These are phyloP conservation scores for Sitta europaea DNA, from an alignment of 2,113 vertebrate species.

Conservation along the genomic window DNA sequence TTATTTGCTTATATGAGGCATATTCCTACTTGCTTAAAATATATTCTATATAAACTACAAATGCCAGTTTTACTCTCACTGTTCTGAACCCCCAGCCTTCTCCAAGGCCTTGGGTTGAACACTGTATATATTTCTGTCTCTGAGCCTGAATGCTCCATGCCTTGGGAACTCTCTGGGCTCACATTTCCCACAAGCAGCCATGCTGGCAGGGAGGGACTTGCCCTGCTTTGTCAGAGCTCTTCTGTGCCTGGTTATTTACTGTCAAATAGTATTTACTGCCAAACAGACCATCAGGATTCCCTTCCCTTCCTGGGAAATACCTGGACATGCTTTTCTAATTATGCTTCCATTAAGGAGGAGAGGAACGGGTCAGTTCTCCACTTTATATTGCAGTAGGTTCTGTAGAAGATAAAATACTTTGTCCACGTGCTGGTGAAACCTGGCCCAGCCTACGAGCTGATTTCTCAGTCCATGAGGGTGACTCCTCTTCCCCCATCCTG, in stretches of 20 bases:
- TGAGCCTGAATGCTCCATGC: no score
- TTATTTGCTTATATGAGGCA: no score
- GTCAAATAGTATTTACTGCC: background rate
- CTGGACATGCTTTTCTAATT: background rate
- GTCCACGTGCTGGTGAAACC: background rate
- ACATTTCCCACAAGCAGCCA: no score
- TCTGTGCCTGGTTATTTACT: background rate
- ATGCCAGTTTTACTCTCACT: no score
- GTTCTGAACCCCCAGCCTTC: no score
- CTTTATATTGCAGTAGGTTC: rapidly evolving
- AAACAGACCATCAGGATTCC: background rate
- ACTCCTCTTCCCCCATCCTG: background rate
- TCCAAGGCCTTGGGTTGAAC: no score
- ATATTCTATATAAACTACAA: no score
- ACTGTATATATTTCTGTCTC: no score
- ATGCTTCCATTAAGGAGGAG: background rate
- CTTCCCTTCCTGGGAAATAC: background rate
- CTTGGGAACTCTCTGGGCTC: no score
- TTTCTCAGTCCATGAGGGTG: background rate
- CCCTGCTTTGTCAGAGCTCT: background rate
- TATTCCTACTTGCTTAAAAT: no score
- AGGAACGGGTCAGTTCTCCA: background rate
- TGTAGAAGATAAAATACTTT: background rate
- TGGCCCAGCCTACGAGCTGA: background rate
- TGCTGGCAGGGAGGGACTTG: no score